Conservation (phyloP, 2,888 invertebrate species). For the Drosophila anomalata region DNA sequence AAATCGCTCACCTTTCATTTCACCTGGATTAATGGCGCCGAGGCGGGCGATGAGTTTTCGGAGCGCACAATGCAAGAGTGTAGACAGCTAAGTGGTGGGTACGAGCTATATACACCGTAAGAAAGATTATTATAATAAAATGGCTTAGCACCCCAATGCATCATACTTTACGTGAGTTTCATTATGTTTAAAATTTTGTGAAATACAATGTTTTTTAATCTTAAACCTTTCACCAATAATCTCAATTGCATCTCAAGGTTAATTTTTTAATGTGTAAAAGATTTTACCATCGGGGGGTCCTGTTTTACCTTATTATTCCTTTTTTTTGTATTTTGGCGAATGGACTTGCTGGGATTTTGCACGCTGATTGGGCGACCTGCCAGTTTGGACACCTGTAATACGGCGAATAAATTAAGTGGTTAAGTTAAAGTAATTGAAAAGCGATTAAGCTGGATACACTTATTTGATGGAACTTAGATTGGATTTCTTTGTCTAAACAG, state of each 20-base stretch:
- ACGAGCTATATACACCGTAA: slow-evolving; percentile 23
- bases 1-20: slow-evolving; percentile 77
- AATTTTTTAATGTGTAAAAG: slow-evolving; percentile 1
- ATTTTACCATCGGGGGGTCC: slow-evolving; percentile 8
- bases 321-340: slow-evolving; percentile 28
- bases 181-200: too few species aligned
- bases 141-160: too few species aligned
- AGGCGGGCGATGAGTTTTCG: slow-evolving; percentile 46
- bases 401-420: slow-evolving; percentile 75
- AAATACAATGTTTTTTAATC: too few species aligned
- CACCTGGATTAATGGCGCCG: slow-evolving; percentile 74
- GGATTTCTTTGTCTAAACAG: slow-evolving; percentile 27
- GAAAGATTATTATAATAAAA: background rate
- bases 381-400: slow-evolving; percentile 70
- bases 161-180: too few species aligned
- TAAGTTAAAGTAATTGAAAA: slow-evolving; percentile 71
- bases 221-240: background rate
- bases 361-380: slow-evolving; percentile 55
- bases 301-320: slow-evolving; percentile 12
- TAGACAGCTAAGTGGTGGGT: slow-evolving; percentile 37
- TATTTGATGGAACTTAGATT: slow-evolving; percentile 8
- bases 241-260: too few species aligned
- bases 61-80: slow-evolving; percentile 56
- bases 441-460: slow-evolving; percentile 59
- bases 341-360: slow-evolving; percentile 53